A percentile compares a stretch with the other conserved stretches of the same genome.
phyloP scores from a whole-genome alignment of 2,888 invertebrate genomes.

The Atherix ibis region DNA sequence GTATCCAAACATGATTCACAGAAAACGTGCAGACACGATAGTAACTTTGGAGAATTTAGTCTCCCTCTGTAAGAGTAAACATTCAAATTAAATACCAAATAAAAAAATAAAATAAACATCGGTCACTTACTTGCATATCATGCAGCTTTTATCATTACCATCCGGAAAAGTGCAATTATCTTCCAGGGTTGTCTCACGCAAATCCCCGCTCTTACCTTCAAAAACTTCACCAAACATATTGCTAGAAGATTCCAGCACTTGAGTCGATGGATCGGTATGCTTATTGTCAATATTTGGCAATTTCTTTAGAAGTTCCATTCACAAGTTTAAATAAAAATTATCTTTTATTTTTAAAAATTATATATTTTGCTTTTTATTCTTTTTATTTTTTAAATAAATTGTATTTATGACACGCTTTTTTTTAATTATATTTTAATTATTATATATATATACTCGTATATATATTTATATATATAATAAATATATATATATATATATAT shows the following conservation, averaged over 20 bases:
- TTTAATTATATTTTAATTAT: conserved; percentile 12
- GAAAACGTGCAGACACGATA: conserved; percentile 89
- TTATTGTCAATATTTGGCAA: not conserved
- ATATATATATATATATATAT: no score
- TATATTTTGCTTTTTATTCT: conserved; percentile 9
- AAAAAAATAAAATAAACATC: not conserved
- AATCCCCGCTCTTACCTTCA: conserved; percentile 19
- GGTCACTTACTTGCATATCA: conserved; percentile 45
- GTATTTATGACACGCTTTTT: conserved; percentile 10
- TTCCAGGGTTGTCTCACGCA: conserved; percentile 23
- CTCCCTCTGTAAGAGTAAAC: conserved; percentile 41
- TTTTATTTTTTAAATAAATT: conserved; percentile 9
- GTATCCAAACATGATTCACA: conserved; percentile 84
- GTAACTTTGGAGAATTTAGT: conserved; percentile 66
- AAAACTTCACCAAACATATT: conserved; percentile 22
- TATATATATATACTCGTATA: no score
- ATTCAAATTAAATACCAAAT: not conserved
- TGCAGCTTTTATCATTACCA: conserved; percentile 43
- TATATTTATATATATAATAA: no score
- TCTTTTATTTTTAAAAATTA: conserved; percentile 9
- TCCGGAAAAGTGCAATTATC: conserved; percentile 27
- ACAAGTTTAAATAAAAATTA: conserved; percentile 6
- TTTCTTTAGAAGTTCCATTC: conserved; percentile 5
- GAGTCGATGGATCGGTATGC: not conserved
- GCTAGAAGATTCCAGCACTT: conserved; percentile 10